Evolutionary conservation across 30 jellyfish, hydroid and myxozoan species (phyloP), one percentile per base, ranked within the genome.

Genomic region (Nemopilema nomurai): DNA sequence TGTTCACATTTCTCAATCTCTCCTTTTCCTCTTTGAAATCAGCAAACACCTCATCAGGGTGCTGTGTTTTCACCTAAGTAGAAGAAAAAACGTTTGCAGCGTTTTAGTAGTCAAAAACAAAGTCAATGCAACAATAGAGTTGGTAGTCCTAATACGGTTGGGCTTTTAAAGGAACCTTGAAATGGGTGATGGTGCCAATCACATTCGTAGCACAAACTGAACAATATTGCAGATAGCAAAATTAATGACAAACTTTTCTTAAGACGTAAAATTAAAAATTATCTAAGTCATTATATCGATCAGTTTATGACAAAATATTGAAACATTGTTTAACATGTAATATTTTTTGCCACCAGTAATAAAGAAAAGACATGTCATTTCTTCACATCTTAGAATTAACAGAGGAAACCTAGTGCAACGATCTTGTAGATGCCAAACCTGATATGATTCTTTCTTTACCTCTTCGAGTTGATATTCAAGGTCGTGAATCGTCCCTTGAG

Each of bases 401-500:
- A n/a, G n/a, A n/a, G n/a, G n/a, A n/a, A n/a, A n/a, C n/a, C n/a
- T n/a, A n/a, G n/a, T n/a, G n/a, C n/a, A n/a, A n/a, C n/a, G n/a
- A n/a, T n/a, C n/a, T n/a, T n/a, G n/a, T n/a, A n/a, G n/a, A n/a
- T n/a, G n/a, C n/a, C 86, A 24, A 51, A 76, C 86, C 86, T 76
- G 75, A 1, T 28, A 3, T 50, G 16, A 51, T 18, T 66, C 78
- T 50, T 26, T 32, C 23, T 65, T 18, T 21, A 76, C 82, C 13
- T 72, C 87, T 51, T 88, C 96, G 27, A 93, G 74, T 67, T 84
- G 93, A 16, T 29, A 82, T 63, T 93, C 97, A 20, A 93, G 86
- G 18, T 89, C 94, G 23, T 77, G 82, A 22, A 93, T 89, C 26
- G 51, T 66, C 25, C 97, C 96, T 85, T 93, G 98, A 8, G 96